Conservation (phyloP, 2,797 vertebrate genomes). For the Lacerta bilineata region DNA sequence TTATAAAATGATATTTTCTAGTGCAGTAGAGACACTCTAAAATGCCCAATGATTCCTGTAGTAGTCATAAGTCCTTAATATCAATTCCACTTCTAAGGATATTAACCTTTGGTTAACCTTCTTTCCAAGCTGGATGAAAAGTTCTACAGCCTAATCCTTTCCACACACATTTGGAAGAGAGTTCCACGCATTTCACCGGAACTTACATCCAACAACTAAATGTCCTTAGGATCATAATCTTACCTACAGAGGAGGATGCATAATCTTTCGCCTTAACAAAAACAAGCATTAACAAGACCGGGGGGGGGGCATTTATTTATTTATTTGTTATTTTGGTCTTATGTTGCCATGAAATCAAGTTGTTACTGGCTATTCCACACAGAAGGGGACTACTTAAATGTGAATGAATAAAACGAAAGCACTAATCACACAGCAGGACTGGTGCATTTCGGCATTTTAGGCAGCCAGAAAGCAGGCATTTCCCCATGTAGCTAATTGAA, state of each 20-base stretch:
- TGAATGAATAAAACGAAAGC: constrained; percentile 68
- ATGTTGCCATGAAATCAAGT: constrained; percentile 25
- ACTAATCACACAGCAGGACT: constrained; percentile 70
- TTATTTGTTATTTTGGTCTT: constrained; percentile 25
- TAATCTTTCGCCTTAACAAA: constrained; percentile 1
- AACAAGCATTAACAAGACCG: constrained; percentile 39
- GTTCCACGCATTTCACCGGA: neutral
- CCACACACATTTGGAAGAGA: neutral
- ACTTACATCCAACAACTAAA: constrained; percentile 9
- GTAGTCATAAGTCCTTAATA: neutral
- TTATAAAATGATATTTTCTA: neutral
- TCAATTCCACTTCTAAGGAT: neutral
- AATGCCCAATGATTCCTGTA: neutral
- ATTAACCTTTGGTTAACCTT: neutral
- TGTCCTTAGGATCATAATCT: constrained; percentile 5
- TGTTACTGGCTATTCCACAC: constrained; percentile 56
- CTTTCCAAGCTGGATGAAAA: neutral
- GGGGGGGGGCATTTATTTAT: neutral
- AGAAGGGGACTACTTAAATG: constrained; percentile 66
- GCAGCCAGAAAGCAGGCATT: constrained; percentile 65
- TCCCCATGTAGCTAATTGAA: constrained; percentile 63
- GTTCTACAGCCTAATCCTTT: neutral
- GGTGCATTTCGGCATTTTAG: constrained; percentile 54
- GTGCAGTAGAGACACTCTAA: neutral
- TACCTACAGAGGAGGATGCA: constrained; percentile 27